A percentile compares a stretch with the other conserved stretches of the same genome.
Evolutionary conservation across 2,113 vertebrate species (phyloP).

Genomic region (Colossoma macropomum): DNA sequence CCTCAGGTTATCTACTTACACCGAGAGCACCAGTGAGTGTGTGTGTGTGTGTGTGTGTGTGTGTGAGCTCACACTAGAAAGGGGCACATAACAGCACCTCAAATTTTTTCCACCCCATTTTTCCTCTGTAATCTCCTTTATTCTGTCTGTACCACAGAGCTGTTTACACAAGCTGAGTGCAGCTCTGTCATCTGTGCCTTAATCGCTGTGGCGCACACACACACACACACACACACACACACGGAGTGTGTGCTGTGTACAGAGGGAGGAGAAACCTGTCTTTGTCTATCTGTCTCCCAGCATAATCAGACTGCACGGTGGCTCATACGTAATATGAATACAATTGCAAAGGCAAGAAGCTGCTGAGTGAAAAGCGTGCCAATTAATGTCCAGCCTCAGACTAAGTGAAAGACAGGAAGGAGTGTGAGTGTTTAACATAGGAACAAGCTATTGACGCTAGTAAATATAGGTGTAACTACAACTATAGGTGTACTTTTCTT

Average conservation of each 20-base stretch:
- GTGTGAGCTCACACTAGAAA: background rate
- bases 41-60: constrained; percentile 31
- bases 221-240: constrained; percentile 26
- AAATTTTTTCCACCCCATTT: constrained; percentile 44
- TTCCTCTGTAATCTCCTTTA: constrained; percentile 50
- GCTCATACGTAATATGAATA: constrained; percentile 36
- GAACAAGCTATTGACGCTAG: background rate
- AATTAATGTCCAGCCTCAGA: constrained; percentile 36
- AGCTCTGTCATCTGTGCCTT: constrained; percentile 54
- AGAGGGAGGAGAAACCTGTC: constrained; percentile 38
- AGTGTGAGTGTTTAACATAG: background rate
- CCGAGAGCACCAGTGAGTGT: constrained; percentile 16
- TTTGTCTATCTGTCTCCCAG: constrained; percentile 37
- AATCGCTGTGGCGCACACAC: constrained; percentile 27
- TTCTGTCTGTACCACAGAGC: constrained; percentile 51
- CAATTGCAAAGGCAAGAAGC: constrained; percentile 13
- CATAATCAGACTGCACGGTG: constrained; percentile 14
- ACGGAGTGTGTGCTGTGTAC: background rate
- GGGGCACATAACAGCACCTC: constrained; percentile 35
- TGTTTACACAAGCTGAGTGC: constrained; percentile 55
- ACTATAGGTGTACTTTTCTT: too few species aligned
- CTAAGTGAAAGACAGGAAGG: constrained; percentile 12
- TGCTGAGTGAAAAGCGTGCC: constrained; percentile 42
- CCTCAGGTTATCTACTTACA: constrained; percentile 52
- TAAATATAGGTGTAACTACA: background rate